These are phyloP conservation scores for Porites cylindrica DNA, from an alignment of 92 coral and sea anemone species.

Conservation along the genomic window DNA sequence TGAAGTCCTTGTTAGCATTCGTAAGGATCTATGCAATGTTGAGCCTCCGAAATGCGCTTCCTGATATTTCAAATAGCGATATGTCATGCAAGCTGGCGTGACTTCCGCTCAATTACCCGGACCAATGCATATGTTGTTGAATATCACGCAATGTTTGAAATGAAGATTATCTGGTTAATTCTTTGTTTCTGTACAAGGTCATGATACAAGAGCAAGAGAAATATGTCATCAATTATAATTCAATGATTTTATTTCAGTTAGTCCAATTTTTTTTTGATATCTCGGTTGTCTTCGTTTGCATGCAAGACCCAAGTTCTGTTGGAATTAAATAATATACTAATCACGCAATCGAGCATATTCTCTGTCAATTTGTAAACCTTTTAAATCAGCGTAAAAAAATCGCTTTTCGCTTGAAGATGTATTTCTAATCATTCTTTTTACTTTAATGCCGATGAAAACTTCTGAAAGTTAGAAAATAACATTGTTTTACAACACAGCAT, in stretches of 20 bases:
- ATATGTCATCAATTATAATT: not conserved
- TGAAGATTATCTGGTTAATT: too few species aligned
- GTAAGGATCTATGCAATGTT: not conserved
- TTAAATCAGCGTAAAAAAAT: not conserved
- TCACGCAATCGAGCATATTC: not conserved
- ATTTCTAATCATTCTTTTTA: not conserved
- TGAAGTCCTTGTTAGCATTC: not conserved
- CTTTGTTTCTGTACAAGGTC: conserved; percentile 21
- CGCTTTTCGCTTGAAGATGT: not conserved
- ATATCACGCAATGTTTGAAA: conserved; percentile 23
- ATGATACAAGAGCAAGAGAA: not conserved
- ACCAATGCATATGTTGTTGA: too few species aligned
- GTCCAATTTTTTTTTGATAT: not conserved
- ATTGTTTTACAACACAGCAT: conserved; percentile 11
- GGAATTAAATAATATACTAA: not conserved
- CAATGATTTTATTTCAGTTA: not conserved
- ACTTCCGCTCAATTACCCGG: not conserved
- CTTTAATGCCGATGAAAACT: not conserved
- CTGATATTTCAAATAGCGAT: conserved; percentile 3
- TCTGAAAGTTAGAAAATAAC: not conserved
- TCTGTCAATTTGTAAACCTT: not conserved
- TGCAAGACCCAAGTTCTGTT: not conserved
- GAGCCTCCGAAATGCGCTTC: not conserved
- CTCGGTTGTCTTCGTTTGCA: not conserved
- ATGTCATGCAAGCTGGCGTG: not conserved